Evolutionary conservation across 30 jellyfish, hydroid and myxozoan genomes (phyloP).

Genomic region (Aurelia aurita): DNA sequence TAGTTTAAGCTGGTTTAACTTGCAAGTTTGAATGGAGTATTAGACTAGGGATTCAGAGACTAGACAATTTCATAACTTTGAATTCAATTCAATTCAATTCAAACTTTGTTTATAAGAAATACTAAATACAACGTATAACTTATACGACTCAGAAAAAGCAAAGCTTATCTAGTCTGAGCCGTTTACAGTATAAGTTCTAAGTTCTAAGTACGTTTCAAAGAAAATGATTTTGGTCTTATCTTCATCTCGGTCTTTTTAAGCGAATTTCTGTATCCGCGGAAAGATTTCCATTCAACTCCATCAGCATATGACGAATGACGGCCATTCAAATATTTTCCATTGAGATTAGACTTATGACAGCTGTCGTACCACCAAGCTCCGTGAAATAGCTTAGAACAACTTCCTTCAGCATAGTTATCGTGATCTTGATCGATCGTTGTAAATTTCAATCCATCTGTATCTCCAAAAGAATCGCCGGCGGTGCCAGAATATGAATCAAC

Average conservation of each 20-base stretch:
- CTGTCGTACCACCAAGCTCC: constrained; percentile 68
- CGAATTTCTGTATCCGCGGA: not conserved
- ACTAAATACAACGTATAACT: too few species aligned
- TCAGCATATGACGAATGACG: constrained; percentile 14
- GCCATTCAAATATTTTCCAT: constrained; percentile 23
- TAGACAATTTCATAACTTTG: too few species aligned
- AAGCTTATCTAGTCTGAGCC: too few species aligned
- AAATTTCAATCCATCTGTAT: constrained; percentile 29
- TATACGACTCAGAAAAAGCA: too few species aligned
- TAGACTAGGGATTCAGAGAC: too few species aligned
- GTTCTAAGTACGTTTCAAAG: not conserved
- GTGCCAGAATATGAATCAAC: constrained; percentile 30
- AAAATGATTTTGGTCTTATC: not conserved
- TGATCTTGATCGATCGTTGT: constrained; percentile 25
- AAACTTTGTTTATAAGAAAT: too few species aligned
- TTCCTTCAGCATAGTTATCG: not conserved
- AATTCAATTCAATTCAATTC: too few species aligned
- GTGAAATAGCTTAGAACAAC: constrained; percentile 30
- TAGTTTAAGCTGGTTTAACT: too few species aligned
- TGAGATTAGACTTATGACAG: constrained; percentile 41
- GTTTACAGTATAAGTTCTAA: too few species aligned
- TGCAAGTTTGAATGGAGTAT: too few species aligned
- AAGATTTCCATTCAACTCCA: constrained; percentile 38
- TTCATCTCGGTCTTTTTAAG: constrained; percentile 38
- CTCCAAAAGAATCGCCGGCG: constrained; percentile 49